Conservation (phyloP, 2,888 invertebrate genomes). For the Monochamus alternatus region DNA sequence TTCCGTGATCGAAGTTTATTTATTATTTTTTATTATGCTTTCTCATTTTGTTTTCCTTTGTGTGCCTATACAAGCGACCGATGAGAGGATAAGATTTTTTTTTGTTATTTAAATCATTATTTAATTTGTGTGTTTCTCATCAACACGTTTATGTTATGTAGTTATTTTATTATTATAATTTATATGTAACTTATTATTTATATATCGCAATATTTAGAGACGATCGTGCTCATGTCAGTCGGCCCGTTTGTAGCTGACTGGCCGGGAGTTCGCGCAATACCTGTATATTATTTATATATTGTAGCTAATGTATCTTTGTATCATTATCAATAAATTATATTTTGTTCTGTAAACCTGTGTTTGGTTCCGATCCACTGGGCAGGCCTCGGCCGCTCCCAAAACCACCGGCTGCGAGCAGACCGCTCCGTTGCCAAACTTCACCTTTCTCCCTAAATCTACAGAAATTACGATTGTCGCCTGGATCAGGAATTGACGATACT, state of each 20-base stretch:
- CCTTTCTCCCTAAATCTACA: background rate
- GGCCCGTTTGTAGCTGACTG: conserved; percentile 48
- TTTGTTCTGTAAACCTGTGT: conserved; percentile 66
- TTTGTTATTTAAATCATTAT: conserved; percentile 72
- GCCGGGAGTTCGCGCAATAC: conserved; percentile 63
- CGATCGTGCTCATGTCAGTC: conserved; percentile 66
- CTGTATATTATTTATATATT: conserved; percentile 70
- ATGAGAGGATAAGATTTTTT: conserved; percentile 68
- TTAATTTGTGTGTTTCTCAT: conserved; percentile 71
- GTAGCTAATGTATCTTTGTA: conserved; percentile 69
- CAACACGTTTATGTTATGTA: conserved; percentile 71
- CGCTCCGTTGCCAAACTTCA: conserved; percentile 11
- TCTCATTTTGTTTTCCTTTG: conserved; percentile 63
- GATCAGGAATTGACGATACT: too few relatives aligned
- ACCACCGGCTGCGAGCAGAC: background rate
- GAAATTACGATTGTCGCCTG: background rate
- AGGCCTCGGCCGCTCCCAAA: conserved; percentile 32
- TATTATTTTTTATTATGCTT: conserved; percentile 65
- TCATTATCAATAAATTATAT: conserved; percentile 72
- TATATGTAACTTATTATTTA: conserved; percentile 73
- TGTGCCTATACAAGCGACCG: conserved; percentile 64
- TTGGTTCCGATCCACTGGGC: conserved; percentile 32
- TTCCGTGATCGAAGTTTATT: conserved; percentile 67
- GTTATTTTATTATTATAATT: conserved; percentile 72
- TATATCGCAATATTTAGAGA: conserved; percentile 68